Percentiles rank a stretch among this genome's conserved stretches.
phyloP scores from a whole-genome alignment of 2,113 vertebrate species.

The Verasper variegatus region DNA sequence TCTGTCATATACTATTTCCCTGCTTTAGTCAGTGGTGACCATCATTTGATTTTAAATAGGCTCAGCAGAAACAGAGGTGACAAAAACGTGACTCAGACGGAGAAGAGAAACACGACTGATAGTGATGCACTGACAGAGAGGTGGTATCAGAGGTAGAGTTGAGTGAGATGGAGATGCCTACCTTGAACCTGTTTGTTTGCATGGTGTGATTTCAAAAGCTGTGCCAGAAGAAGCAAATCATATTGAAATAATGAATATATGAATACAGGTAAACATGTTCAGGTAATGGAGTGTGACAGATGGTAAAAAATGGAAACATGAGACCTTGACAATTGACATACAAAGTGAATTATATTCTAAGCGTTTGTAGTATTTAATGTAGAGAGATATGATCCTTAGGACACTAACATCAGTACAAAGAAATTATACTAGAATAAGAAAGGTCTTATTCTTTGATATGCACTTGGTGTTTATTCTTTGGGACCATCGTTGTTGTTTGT shows the following conservation, averaged over 20 bases:
- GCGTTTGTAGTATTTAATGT: neutral
- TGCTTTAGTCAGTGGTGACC: conserved; percentile 15
- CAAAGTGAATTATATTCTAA: neutral
- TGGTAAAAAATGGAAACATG: conserved; percentile 39
- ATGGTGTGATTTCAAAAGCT: conserved; percentile 99
- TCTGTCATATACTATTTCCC: conserved; percentile 3
- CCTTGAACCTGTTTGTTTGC: conserved; percentile 97
- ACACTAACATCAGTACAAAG: neutral
- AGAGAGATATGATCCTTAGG: neutral
- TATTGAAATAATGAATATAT: conserved; percentile 76
- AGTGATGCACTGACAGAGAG: conserved; percentile 2
- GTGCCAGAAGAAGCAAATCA: conserved; percentile 94
- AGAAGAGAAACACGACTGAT: neutral
- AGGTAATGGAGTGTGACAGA: conserved; percentile 43
- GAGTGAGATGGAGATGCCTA: conserved; percentile 84
- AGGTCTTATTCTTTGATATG: no score
- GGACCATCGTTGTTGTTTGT: no score
- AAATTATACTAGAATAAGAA: no score
- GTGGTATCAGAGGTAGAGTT: conserved; percentile 41
- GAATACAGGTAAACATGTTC: conserved; percentile 58
- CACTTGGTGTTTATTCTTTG: no score
- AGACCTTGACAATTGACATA: neutral
- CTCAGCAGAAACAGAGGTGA: neutral
- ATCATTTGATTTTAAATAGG: neutral
- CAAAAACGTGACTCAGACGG: neutral